Base-by-base conservation (phyloP, 1,140 invertebrate genomes). In the Diorhabda carinulata region DNA sequence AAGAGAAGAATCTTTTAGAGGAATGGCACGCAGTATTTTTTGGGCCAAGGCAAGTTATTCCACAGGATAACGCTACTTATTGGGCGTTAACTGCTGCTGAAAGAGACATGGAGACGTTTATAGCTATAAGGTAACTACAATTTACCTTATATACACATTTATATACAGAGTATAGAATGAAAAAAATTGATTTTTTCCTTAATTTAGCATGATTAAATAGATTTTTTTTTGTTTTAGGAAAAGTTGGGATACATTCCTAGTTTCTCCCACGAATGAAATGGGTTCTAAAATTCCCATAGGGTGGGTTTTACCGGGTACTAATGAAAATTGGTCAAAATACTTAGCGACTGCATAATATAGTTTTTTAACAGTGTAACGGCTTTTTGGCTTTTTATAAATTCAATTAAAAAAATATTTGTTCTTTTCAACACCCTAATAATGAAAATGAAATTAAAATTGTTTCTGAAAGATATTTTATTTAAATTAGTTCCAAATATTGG, bases 211-310 rank as follows among this genome's bases (percentile, higher is more conserved):
- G 4, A 25, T 2, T 59, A 40, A 69, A 10, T 43, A 9, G 42
- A 45, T 67, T 67, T 2, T 60, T 3, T 60, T 67, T 67, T 40
- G 41, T 67, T 60, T 43, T 44, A 72, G 79, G 67, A 81, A 76
- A 74, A 81, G 80, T 73, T 81, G 80, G 80, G 80, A 81, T 67
- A 81, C 80, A n/a, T 81, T 81, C 70, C 69, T 81, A 52, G 72
- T 74, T 6, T 64, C 70, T 9, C 66, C 65, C n/a, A 60, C 67
- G 9, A 70, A 72, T 57, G 69, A 76, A 45, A 66, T 67, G 47
- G 79, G 78, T 41, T 77, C 78, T 4, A 77, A 70, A 60, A 78
- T 81, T 68, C 80, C 80, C 3, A 64, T 81, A 40, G 79, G 80
- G 6, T 81, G 79, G 79, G 72, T 79, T 60, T 57, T 79, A 42